phyloP scores from a whole-genome alignment of 2,797 vertebrate species.

The Echeneis naucrates region DNA sequence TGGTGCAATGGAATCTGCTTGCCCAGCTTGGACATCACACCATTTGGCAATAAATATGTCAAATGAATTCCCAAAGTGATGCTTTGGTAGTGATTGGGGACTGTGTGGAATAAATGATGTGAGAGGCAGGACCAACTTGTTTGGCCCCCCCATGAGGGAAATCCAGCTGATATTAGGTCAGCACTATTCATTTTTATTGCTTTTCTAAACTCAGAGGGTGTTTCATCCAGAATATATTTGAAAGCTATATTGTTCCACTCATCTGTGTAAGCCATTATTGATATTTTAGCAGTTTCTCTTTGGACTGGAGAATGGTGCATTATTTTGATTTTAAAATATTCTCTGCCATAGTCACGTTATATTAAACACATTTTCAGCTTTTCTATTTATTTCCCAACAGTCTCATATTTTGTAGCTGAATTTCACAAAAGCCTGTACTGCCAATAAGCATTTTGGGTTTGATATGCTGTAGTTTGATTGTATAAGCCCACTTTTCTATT shows the following conservation, averaged over 20 bases:
- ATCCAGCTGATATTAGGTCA: conserved; percentile 43
- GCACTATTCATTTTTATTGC: conserved; percentile 47
- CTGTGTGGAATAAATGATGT: conserved; percentile 52
- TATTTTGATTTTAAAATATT: conserved; percentile 9
- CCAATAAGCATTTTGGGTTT: background rate
- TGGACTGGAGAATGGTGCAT: conserved; percentile 4
- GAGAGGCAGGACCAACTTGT: conserved; percentile 18
- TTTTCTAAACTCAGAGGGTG: conserved; percentile 9
- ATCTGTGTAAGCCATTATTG: conserved; percentile 29
- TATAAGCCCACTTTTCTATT: background rate
- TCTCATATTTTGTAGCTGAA: conserved; percentile 7
- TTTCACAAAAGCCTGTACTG: conserved; percentile 1
- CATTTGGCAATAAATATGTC: conserved; percentile 60
- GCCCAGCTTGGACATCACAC: conserved; percentile 53
- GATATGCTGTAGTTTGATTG: background rate
- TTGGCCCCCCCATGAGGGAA: conserved; percentile 32
- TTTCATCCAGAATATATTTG: conserved; percentile 36
- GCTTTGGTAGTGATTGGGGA: conserved; percentile 54
- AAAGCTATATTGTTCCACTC: conserved; percentile 15
- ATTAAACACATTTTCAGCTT: background rate
- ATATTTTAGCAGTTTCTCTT: conserved; percentile 1
- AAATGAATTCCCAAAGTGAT: conserved; percentile 55
- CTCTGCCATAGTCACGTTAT: background rate
- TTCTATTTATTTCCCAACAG: background rate
- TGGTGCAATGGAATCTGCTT: conserved; percentile 40